Percentiles rank a stretch among this genome's conserved stretches.
Evolutionary conservation across 2,797 vertebrate genomes (phyloP).

Genomic region (Cetoscarus ocellatus): DNA sequence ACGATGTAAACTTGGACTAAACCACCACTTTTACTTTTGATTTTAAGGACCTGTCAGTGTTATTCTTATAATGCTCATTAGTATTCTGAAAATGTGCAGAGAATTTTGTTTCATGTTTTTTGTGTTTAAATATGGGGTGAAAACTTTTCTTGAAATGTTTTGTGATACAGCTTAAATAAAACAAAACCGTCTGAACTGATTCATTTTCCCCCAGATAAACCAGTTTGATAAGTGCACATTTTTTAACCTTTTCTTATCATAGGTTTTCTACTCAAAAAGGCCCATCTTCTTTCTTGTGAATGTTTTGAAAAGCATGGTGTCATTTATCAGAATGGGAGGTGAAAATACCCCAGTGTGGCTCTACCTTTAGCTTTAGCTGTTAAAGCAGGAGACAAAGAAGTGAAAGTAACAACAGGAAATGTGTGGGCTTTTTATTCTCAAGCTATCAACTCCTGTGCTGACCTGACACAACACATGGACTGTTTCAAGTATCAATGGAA

Average conservation of each 20-base stretch:
- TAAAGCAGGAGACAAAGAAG: constrained; percentile 42
- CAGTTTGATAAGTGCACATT: neutral
- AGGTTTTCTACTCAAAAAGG: neutral
- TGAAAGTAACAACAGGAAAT: constrained; percentile 47
- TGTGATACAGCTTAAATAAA: no score
- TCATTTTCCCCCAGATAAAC: no score
- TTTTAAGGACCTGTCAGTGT: no score
- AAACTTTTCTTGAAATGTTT: no score
- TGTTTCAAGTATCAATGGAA: neutral
- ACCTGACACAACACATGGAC: neutral
- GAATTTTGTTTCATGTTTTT: no score
- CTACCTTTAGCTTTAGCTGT: neutral
- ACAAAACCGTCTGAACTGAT: no score
- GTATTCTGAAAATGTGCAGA: no score
- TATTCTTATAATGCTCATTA: no score
- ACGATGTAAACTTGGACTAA: no score
- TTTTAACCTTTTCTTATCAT: neutral
- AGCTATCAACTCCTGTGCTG: neutral
- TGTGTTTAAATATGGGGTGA: no score
- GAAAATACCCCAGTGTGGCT: neutral
- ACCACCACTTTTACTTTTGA: no score
- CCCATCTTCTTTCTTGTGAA: neutral
- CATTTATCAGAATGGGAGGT: neutral
- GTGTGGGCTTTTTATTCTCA: constrained; percentile 10
- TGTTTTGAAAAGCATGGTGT: neutral